phyloP scores from a whole-genome alignment of 64 coral and sea anemone species.

The Dendronephthya gigantea region DNA sequence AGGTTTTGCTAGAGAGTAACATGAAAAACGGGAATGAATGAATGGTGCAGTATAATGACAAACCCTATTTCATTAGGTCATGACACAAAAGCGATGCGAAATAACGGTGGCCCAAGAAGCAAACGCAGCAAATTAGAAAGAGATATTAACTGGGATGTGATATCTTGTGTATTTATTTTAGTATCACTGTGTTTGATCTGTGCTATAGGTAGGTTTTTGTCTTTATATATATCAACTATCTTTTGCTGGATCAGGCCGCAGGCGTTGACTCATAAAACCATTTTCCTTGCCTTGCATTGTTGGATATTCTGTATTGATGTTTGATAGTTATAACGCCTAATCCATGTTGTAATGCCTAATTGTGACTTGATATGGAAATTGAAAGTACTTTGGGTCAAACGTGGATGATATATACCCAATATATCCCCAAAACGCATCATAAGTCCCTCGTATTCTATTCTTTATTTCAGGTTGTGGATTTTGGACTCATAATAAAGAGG shows the following conservation, averaged over 20 bases:
- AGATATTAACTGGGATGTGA: slow-evolving; percentile 76
- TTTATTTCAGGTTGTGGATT: slow-evolving; percentile 60
- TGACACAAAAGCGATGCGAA: slow-evolving; percentile 96
- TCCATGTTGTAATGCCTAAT: no score
- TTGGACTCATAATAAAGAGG: slow-evolving; percentile 59
- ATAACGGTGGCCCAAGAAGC: slow-evolving; percentile 92
- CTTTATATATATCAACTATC: no score
- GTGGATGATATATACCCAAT: not conserved
- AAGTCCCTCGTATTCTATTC: not conserved
- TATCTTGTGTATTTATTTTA: slow-evolving; percentile 90
- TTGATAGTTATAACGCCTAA: no score
- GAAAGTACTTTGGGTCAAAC: no score
- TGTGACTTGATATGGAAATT: no score
- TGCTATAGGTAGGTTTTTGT: slow-evolving; percentile 41
- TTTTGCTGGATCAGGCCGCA: no score
- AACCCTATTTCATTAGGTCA: slow-evolving; percentile 56
- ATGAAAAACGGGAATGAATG: no score
- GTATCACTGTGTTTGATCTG: slow-evolving; percentile 81
- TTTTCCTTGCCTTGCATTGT: no score
- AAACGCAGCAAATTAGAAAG: slow-evolving; percentile 88
- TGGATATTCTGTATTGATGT: no score
- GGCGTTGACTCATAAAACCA: no score
- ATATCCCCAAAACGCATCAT: not conserved
- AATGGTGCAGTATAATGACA: no score
- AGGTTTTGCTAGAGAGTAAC: no score